Evolutionary conservation across 1,140 invertebrate species (phyloP).

Genomic region (Brachionus angularis): DNA sequence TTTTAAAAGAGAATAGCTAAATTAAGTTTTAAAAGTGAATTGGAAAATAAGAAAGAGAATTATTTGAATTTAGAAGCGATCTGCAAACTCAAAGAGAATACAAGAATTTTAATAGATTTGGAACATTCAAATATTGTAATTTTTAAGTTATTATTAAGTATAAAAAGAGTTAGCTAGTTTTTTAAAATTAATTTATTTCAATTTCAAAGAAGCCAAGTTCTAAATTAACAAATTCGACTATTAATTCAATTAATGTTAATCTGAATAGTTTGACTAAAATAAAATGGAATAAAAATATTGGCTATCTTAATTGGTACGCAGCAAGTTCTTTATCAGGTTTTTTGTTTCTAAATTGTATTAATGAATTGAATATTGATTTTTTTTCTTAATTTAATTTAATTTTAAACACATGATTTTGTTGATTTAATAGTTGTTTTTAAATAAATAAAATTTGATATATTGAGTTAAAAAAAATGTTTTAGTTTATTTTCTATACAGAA

Average conservation of each 20-base stretch:
- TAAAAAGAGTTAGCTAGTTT: background rate
- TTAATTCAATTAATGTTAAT: constrained; percentile 1
- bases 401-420: no score
- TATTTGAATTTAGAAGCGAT: background rate
- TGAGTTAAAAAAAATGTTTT: no score
- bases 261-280: constrained; percentile 14
- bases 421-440: no score
- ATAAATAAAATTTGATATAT: no score
- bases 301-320: constrained; percentile 36
- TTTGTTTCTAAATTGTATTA: no score
- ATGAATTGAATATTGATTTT: no score
- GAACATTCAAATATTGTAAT: constrained; percentile 3
- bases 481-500: no score
- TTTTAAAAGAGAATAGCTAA: constrained; percentile 13
- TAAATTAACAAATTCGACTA: background rate
- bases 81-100: background rate
- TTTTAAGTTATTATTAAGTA: background rate
- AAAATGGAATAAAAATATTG: constrained; percentile 34
- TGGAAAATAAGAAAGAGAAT: background rate
- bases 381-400: no score
- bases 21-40: background rate
- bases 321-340: constrained; percentile 21
- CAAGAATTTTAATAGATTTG: background rate
- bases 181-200: background rate
- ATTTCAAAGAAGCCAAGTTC: constrained; percentile 7